phyloP scores from a whole-genome alignment of 2,797 vertebrate genomes.

The Cynodonichthys magdalenae region DNA sequence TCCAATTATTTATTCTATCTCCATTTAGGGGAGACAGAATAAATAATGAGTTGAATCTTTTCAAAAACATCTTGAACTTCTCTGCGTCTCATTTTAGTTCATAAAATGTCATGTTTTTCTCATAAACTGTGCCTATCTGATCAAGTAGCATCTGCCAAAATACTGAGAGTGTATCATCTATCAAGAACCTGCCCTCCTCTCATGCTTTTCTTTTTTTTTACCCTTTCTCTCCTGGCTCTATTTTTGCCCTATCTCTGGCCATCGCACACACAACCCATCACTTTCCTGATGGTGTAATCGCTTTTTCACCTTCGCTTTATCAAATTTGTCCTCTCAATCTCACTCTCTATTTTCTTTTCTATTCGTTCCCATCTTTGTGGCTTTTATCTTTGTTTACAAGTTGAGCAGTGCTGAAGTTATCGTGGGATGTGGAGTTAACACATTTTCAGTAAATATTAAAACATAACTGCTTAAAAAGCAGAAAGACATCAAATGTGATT shows the following conservation, averaged over 20 bases:
- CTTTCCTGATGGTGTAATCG: conserved; percentile 12
- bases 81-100: conserved; percentile 13
- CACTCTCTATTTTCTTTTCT: not conserved
- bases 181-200: conserved; percentile 45
- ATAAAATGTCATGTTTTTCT: conserved; percentile 30
- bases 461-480: conserved; percentile 7
- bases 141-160: conserved; percentile 51
- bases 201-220: conserved; percentile 11
- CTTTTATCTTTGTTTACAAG: conserved; percentile 8
- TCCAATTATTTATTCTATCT: not conserved
- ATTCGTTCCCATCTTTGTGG: not conserved
- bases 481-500: conserved; percentile 8
- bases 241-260: conserved; percentile 22
- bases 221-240: conserved; percentile 6
- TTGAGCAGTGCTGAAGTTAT: not conserved
- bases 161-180: conserved; percentile 49
- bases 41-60: too few relatives aligned
- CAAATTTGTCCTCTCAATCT: conserved; percentile 1
- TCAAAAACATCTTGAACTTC: not conserved
- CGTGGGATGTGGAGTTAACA: not conserved
- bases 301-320: conserved; percentile 5
- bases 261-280: not conserved
- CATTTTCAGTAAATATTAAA: not conserved
- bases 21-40: not conserved
- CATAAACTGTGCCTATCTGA: conserved; percentile 48